Base-by-base conservation (phyloP, 2,888 invertebrate genomes). In the Campopleginae sp. region DNA sequence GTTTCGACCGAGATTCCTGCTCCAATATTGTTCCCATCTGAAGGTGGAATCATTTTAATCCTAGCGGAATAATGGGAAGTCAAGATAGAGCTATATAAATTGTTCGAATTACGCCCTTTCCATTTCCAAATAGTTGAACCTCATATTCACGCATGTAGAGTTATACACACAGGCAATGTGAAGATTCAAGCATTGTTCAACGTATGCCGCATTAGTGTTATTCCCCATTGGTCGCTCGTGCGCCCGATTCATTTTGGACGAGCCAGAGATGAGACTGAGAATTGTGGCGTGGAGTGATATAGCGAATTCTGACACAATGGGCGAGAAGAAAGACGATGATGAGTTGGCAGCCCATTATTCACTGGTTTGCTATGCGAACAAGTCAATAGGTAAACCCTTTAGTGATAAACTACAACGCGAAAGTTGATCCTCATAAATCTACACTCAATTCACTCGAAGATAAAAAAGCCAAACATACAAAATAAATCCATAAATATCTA, bases 341-440 rank as follows among this genome's bases (percentile, higher is more conserved):
- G 61, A 84, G 82, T 81, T 38, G 58, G 58, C 79, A 66, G 74
- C 72, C 76, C 70, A 86, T 82, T 71, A 79, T 86, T 84, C 68
- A 79, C 71, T 75, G 19, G 63, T 70, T 61, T 71, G 46, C 38
- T 38, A 68, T 54, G 54, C 44, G 38, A 2, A 19, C 12, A 42
- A 23, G 27, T 42, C 10, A 14, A 48, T 48, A 48, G 33, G 7
- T 48, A 65, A 48, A 44, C 27, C 14, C 5, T 58, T 14, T 14
- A 12, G 5, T 14, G 14, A 14, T 27, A 5, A 27, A 54, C 54
- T 3, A 6, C 7, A 58, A 10, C 27, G 5, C 14, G 27, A 14
- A 14, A 27, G 27, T 27, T 5, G 27, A 27, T 58, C 5, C 14
- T 10, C 12, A 58, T 27, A 12, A 27, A 27, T 58, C 27, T 14